Conservation (phyloP, 2,888 invertebrate genomes). For the Tuberolachnus salignus region DNA sequence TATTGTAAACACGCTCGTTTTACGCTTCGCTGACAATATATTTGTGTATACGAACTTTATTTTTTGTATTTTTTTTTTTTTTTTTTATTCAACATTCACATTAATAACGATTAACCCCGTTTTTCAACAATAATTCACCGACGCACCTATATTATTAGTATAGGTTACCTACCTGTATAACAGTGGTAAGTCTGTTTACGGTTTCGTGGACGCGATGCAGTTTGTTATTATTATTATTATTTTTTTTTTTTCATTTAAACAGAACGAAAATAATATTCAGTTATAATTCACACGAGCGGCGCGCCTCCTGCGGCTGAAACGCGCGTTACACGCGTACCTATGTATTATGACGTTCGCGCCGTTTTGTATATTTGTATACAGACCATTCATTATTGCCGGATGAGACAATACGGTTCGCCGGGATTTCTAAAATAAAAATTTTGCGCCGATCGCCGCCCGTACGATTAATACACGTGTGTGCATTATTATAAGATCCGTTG, state of each 20-base stretch:
- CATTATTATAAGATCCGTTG: not conserved
- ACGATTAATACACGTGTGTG: not conserved
- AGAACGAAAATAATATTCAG: not conserved
- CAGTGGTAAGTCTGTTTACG: conserved; percentile 2
- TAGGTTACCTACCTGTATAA: not conserved
- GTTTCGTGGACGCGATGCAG: not conserved
- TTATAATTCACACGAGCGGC: not conserved
- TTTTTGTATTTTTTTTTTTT: not conserved
- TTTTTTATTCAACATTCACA: conserved; percentile 3
- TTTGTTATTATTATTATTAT: no score
- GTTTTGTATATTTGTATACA: not conserved
- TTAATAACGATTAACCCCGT: conserved; percentile 18
- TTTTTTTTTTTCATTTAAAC: not conserved
- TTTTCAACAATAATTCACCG: not conserved
- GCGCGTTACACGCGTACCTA: no score
- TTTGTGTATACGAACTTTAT: not conserved
- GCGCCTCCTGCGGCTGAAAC: conserved; percentile 3
- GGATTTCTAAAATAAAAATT: no score
- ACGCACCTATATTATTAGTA: not conserved
- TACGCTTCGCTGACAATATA: not conserved
- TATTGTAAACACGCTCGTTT: conserved; percentile 27
- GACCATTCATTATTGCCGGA: no score
- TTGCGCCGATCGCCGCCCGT: no score
- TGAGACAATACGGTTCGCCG: no score
- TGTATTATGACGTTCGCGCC: not conserved